phyloP scores from a whole-genome alignment of 1,140 invertebrate species.

The Listronotus oregonensis region DNA sequence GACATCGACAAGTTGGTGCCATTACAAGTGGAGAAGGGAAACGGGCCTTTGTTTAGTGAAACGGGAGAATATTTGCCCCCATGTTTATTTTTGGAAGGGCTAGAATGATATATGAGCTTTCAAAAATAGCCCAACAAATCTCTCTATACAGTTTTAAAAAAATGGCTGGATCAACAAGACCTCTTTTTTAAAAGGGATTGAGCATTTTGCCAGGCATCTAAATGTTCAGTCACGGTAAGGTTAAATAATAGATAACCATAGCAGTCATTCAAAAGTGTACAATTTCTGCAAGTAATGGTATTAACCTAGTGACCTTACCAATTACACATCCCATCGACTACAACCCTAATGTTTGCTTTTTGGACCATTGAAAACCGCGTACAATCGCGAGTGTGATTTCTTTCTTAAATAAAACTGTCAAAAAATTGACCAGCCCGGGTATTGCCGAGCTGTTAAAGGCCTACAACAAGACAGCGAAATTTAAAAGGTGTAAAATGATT shows the following conservation, averaged over 20 bases:
- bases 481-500: conserved; percentile 40
- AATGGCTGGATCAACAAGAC: neutral
- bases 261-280: conserved; percentile 8
- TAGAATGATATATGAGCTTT: conserved; percentile 1
- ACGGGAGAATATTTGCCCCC: neutral
- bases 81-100: conserved; percentile 11
- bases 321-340: conserved; percentile 45
- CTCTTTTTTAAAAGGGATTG: conserved; percentile 11
- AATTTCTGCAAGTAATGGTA: conserved; percentile 21
- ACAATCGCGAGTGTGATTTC: conserved; percentile 31
- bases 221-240: conserved; percentile 27
- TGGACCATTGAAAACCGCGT: conserved; percentile 19
- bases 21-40: too few species aligned
- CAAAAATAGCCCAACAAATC: too few species aligned
- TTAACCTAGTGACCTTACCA: conserved; percentile 31
- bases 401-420: conserved; percentile 25
- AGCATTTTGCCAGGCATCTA: conserved; percentile 18
- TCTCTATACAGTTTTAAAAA: too few species aligned
- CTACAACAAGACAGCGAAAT: conserved; percentile 47
- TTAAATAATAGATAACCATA: conserved; percentile 48
- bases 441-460: conserved; percentile 52
- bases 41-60: too few species aligned
- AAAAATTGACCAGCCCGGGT: conserved; percentile 43
- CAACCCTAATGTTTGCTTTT: conserved; percentile 49
- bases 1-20: too few species aligned